Percentiles rank a stretch among this genome's conserved stretches.
Evolutionary conservation across 2,113 vertebrate genomes (phyloP).

Genomic region (Brienomyrus brachyistius): DNA sequence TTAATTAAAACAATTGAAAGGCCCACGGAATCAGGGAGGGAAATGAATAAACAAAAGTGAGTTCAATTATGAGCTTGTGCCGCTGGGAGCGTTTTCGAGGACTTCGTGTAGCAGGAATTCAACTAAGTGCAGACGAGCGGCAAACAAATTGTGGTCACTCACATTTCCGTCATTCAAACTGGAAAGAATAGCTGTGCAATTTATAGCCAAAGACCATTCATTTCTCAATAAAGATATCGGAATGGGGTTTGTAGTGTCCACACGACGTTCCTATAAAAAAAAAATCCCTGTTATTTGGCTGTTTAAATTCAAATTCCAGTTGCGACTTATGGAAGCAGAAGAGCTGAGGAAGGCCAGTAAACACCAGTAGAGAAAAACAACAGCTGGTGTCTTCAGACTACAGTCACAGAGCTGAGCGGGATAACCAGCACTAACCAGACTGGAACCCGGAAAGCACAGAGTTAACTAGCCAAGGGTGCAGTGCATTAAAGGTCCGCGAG

Average conservation of each 20-base stretch:
- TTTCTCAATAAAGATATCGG: neutral
- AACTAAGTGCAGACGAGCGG: neutral
- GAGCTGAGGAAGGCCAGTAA: neutral
- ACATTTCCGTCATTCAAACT: neutral
- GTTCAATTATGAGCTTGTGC: slow-evolving; percentile 21
- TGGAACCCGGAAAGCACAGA: neutral
- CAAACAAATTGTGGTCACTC: neutral
- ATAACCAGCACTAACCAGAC: neutral
- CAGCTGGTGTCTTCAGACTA: neutral
- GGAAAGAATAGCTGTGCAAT: neutral
- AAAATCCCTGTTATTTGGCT: neutral
- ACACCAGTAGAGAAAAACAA: neutral
- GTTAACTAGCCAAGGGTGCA: neutral
- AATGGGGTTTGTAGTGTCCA: neutral
- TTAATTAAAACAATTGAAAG: slow-evolving; percentile 27
- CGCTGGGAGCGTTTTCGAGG: slow-evolving; percentile 20
- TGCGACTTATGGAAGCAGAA: neutral
- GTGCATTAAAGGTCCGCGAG: neutral
- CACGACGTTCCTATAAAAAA: neutral
- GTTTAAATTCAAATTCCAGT: neutral
- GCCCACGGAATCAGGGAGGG: neutral
- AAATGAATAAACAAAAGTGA: neutral
- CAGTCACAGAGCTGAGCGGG: neutral
- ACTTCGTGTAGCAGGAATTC: neutral
- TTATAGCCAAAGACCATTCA: neutral